phyloP scores from a whole-genome alignment of 1,140 invertebrate species.

The Teleogryllus occipitalis region DNA sequence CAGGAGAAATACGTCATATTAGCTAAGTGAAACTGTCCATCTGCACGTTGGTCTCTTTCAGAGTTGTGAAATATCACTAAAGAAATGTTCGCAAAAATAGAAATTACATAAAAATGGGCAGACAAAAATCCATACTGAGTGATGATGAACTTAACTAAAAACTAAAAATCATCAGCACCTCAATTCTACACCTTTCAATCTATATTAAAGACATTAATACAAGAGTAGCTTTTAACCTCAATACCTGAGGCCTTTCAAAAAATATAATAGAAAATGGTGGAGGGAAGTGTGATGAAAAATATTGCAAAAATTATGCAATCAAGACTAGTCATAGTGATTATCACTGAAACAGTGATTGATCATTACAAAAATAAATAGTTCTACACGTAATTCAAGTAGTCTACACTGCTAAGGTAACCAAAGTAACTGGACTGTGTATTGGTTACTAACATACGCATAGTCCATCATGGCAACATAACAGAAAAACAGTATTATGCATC shows the following conservation, averaged over 20 bases:
- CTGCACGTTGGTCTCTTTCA: too few relatives aligned
- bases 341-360: constrained; percentile 14
- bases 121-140: too few relatives aligned
- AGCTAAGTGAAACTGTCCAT: too few relatives aligned
- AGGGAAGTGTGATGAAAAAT: constrained; percentile 11
- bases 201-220: background rate
- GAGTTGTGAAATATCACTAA: too few relatives aligned
- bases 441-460: background rate
- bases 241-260: background rate
- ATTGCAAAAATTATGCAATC: constrained; percentile 19
- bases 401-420: constrained; percentile 15
- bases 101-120: too few relatives aligned
- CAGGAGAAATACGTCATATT: too few relatives aligned
- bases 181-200: background rate
- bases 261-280: background rate
- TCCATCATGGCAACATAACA: constrained; percentile 12
- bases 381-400: background rate
- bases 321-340: constrained; percentile 18
- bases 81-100: too few relatives aligned
- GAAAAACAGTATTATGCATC: background rate
- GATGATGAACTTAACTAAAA: too few relatives aligned
- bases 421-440: background rate
- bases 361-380: constrained; percentile 20
- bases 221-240: background rate
- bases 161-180: background rate